A percentile compares a stretch with the other conserved stretches of the same genome.
phyloP scores from a whole-genome alignment of 2,797 vertebrate species.

The Diplodus puntazzo region DNA sequence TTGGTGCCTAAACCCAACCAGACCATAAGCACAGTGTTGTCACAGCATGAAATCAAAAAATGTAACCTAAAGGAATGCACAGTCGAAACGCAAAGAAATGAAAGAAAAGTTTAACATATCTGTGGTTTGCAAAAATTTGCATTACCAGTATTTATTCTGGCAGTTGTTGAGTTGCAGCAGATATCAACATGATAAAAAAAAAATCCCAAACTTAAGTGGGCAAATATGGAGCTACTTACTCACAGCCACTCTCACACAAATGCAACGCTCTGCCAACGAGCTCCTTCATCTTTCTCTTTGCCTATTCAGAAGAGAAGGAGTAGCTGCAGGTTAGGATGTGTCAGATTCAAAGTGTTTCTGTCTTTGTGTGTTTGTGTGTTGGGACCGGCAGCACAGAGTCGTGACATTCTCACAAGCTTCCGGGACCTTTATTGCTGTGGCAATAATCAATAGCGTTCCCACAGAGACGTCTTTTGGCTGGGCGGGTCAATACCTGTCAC shows the following conservation, averaged over 20 bases:
- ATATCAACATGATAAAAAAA: slow-evolving; percentile 1
- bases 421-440: slow-evolving; percentile 82
- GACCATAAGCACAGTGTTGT: too few relatives aligned
- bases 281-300: slow-evolving; percentile 35
- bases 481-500: slow-evolving; percentile 87
- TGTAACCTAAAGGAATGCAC: too few relatives aligned
- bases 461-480: slow-evolving; percentile 83
- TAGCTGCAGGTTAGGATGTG: slow-evolving; percentile 52
- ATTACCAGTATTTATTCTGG: too few relatives aligned
- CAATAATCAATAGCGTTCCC: slow-evolving; percentile 87
- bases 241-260: slow-evolving; percentile 8
- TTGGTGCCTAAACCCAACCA: too few relatives aligned
- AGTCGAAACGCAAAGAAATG: too few relatives aligned
- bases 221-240: neutral
- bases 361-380: slow-evolving; percentile 61
- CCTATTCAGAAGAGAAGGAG: slow-evolving; percentile 43
- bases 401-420: slow-evolving; percentile 85
- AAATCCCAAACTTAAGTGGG: neutral
- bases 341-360: slow-evolving; percentile 46
- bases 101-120: too few relatives aligned
- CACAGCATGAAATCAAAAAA: too few relatives aligned
- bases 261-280: slow-evolving; percentile 12
- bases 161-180: too few relatives aligned
- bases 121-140: too few relatives aligned
- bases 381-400: slow-evolving; percentile 75